Percentiles rank a stretch among this genome's conserved stretches.
phyloP scores from a whole-genome alignment of 2,888 invertebrate genomes.

The Itoplectis maculator region DNA sequence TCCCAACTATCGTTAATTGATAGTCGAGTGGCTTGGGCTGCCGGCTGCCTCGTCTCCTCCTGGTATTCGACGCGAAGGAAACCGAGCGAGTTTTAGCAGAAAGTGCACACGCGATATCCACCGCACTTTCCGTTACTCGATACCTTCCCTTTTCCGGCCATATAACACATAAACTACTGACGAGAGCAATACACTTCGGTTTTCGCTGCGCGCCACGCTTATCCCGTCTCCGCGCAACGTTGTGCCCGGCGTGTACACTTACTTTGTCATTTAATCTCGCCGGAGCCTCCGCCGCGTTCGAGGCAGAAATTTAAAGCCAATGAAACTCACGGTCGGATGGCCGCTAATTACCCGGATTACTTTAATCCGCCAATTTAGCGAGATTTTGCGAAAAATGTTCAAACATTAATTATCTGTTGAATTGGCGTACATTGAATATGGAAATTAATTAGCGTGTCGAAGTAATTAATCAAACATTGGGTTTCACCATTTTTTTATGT shows the following conservation, averaged over 20 bases:
- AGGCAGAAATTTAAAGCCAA: not conserved
- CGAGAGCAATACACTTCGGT: constrained; percentile 1
- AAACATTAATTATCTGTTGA: too few relatives aligned
- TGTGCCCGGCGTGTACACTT: not conserved
- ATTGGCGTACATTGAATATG: too few relatives aligned
- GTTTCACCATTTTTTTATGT: too few relatives aligned
- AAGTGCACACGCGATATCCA: constrained; percentile 25
- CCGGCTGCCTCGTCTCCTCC: constrained; percentile 3
- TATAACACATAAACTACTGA: not conserved
- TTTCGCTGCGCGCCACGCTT: not conserved
- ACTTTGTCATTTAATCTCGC: not conserved
- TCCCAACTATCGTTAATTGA: constrained; percentile 57
- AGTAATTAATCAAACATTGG: too few relatives aligned
- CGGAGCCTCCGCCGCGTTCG: not conserved
- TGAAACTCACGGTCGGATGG: not conserved
- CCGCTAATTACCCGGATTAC: not conserved
- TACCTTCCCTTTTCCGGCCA: constrained; percentile 21
- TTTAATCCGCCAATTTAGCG: not conserved
- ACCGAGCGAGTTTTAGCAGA: constrained; percentile 30
- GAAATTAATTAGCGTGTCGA: not conserved
- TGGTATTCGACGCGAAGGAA: constrained; percentile 14
- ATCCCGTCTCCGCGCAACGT: not conserved
- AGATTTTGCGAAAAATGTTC: not conserved
- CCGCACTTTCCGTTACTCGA: constrained; percentile 37
- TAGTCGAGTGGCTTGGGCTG: constrained; percentile 25